Percentiles rank a stretch among this genome's conserved stretches.
phyloP scores from a whole-genome alignment of 2,113 vertebrate species.

The Labeo catla region DNA sequence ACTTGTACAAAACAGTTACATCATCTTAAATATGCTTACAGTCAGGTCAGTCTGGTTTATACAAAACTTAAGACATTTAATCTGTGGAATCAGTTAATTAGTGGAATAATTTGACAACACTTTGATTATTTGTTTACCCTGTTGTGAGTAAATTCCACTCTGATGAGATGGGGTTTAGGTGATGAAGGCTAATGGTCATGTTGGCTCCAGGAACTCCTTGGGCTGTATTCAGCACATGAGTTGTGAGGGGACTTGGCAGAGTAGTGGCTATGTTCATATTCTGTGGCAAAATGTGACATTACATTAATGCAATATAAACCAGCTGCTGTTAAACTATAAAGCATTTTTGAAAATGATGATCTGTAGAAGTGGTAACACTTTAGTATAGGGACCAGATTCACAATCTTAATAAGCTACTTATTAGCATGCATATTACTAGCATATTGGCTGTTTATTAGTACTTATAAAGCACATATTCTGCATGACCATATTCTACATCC shows the following conservation, averaged over 20 bases:
- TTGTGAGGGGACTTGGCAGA: conserved; percentile 70
- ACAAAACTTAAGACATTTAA: background rate
- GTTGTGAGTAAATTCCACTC: conserved; percentile 69
- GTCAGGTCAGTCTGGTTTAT: background rate
- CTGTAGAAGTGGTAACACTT: background rate
- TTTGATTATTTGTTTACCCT: conserved; percentile 66
- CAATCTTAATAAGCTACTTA: too few species aligned
- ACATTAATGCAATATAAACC: background rate
- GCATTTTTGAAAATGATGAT: background rate
- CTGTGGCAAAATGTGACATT: conserved; percentile 50
- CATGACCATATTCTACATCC: too few species aligned
- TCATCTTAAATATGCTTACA: background rate
- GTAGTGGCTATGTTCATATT: conserved; percentile 64
- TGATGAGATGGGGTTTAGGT: conserved; percentile 60
- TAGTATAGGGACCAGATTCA: too few species aligned
- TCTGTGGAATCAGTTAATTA: background rate
- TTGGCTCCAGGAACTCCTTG: conserved; percentile 72
- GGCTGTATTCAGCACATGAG: conserved; percentile 77
- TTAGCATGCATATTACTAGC: too few species aligned
- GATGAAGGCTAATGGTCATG: conserved; percentile 70
- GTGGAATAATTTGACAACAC: background rate
- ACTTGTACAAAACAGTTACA: background rate
- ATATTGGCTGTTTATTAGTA: too few species aligned
- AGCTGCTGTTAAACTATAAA: background rate
- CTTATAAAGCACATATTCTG: too few species aligned